Conservation (phyloP, 2,888 invertebrate genomes). For the Rotaria macrura region DNA sequence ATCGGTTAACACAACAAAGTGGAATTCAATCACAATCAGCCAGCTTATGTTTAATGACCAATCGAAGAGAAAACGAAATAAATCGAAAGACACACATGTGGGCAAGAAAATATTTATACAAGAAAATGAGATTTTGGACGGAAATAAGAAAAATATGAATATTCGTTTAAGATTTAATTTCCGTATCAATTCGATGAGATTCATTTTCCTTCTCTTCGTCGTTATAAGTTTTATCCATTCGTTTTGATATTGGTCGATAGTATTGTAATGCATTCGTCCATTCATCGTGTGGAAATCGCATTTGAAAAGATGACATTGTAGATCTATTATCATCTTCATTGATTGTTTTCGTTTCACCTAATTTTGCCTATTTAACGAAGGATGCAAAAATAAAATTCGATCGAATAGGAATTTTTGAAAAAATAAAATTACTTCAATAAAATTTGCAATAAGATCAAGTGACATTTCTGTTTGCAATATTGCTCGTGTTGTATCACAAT, state of each 20-base stretch:
- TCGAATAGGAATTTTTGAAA: neutral
- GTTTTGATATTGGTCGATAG: neutral
- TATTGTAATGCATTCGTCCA: neutral
- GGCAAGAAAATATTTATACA: neutral
- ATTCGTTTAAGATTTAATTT: neutral
- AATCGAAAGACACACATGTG: neutral
- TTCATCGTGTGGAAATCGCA: neutral
- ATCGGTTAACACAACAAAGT: no score
- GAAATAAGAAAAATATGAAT: neutral
- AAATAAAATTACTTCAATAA: conserved; percentile 41
- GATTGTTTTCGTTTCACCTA: neutral
- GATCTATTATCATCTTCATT: neutral
- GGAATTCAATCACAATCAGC: no score
- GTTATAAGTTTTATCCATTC: neutral
- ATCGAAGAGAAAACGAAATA: neutral
- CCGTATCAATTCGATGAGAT: neutral
- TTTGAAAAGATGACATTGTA: neutral
- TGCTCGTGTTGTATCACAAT: conserved; percentile 62
- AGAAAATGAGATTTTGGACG: neutral
- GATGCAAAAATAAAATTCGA: neutral
- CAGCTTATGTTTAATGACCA: neutral
- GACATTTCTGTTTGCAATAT: conserved; percentile 64
- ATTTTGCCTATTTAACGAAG: neutral
- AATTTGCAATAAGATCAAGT: conserved; percentile 50
- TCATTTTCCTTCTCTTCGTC: neutral